Evolutionary conservation across 2,113 vertebrate species (phyloP).

Genomic region (Peromyscus californicus): DNA sequence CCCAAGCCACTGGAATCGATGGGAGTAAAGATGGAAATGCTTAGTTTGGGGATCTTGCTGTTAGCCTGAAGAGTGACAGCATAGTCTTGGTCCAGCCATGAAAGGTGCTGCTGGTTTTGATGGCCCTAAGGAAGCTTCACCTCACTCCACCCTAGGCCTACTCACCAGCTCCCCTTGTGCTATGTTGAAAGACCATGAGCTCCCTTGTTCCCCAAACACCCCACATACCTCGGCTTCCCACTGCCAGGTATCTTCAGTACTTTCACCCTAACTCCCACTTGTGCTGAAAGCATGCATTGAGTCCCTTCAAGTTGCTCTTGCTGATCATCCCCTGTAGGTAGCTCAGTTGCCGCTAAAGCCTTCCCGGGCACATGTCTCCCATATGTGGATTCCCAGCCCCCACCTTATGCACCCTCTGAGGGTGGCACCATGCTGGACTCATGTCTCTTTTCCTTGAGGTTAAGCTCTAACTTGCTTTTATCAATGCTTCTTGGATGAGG

Average conservation of each 20-base stretch:
- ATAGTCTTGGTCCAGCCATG: neutral
- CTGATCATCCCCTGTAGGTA: neutral
- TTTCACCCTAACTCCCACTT: neutral
- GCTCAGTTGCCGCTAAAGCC: neutral
- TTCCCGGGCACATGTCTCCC: neutral
- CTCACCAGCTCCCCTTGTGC: neutral
- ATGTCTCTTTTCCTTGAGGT: neutral
- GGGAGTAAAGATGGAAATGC: neutral
- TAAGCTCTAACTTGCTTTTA: conserved; percentile 50
- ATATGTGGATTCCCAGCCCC: neutral
- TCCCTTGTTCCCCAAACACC: neutral
- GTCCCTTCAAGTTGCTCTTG: neutral
- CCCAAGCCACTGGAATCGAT: neutral
- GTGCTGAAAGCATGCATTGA: neutral
- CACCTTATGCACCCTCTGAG: neutral
- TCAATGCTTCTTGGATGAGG: conserved; percentile 27
- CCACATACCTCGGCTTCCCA: neutral
- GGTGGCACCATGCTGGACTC: neutral
- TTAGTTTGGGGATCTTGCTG: neutral
- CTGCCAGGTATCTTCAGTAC: neutral
- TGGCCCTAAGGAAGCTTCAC: neutral
- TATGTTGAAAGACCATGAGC: neutral
- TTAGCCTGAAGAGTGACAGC: neutral
- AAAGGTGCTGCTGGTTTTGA: neutral
- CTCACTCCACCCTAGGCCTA: neutral